Conservation (phyloP, 2,888 invertebrate genomes). For the Torymus texanus region DNA sequence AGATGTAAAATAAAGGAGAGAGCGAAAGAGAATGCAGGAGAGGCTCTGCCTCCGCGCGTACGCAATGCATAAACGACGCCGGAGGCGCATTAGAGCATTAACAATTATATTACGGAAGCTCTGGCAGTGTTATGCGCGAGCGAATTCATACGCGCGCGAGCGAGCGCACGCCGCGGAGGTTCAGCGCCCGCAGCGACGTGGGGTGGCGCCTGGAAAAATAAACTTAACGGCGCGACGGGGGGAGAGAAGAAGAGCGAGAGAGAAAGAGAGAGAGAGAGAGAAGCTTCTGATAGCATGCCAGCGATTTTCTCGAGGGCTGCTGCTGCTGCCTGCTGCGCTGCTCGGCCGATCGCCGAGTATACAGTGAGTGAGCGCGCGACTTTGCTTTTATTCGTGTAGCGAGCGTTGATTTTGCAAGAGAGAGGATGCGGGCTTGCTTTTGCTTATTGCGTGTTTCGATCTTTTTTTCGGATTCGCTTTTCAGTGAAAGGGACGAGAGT, state of each 20-base stretch:
- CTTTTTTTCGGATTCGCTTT: too few relatives aligned
- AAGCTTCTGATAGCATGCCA: background rate
- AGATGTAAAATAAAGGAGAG: conserved; percentile 64
- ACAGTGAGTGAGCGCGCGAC: too few relatives aligned
- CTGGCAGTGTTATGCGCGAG: conserved; percentile 67
- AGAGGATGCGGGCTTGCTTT: too few relatives aligned
- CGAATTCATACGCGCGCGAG: conserved; percentile 70
- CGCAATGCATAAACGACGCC: conserved; percentile 68
- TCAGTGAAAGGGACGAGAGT: background rate
- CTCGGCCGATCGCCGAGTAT: too few relatives aligned
- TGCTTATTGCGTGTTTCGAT: too few relatives aligned
- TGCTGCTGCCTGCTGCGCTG: too few relatives aligned
- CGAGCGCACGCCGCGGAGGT: conserved; percentile 38
- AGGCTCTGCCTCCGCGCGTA: conserved; percentile 58
- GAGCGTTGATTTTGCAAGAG: too few relatives aligned
- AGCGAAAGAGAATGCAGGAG: conserved; percentile 69
- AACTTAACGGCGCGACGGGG: conserved; percentile 37
- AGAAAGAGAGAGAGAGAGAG: conserved; percentile 54
- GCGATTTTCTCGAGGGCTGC: background rate
- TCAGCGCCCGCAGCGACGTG: conserved; percentile 48
- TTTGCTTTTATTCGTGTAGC: too few relatives aligned
- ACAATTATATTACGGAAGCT: conserved; percentile 74
- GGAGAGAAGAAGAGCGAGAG: conserved; percentile 53
- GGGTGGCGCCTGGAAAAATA: conserved; percentile 58
- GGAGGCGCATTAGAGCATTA: conserved; percentile 72